Base-by-base conservation (phyloP, 2,797 vertebrate species). In the Thunnus albacares region DNA sequence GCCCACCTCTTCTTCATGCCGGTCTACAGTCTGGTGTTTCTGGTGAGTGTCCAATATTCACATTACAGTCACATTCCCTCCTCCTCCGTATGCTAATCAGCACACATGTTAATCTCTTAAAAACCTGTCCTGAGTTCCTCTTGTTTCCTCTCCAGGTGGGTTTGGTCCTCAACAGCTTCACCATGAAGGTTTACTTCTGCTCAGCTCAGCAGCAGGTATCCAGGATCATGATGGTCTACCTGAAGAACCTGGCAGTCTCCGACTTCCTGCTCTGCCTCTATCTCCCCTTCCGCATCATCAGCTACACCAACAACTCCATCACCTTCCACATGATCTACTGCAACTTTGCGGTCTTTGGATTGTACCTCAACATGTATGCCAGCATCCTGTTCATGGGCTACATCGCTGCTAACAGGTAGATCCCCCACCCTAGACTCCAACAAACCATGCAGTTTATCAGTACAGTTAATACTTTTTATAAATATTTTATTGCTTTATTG, bases 331-430 rank as follows among this genome's bases (percentile, higher is more conserved):
- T 22, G 5, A 7, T 85, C 65, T 94, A 95, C 91, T 95, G 95
- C 89, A 87, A 18, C 73, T 92, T 94, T 0, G 93, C 92, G 0
- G 86, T 24, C 10, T 7, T 2, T 2, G 2, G 92, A 0, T 43
- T 90, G 0, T 96, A 94, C 55, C 87, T 95, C 49, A 96, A 96
- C 90, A 94, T 94, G 93, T 96, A 95, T 6, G 87, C 94, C 80
- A 96, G 95, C 93, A 95, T 96, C 83, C 79, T 95, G 67, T 95
- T 96, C 90, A 95, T 96, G 95, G 93, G 93, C 0, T 93, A 90
- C 83, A 93, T 38, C 38, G 38, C 38, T 38, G 38, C 10, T 11
- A 38, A 38, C 38, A 38, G 38, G 38, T 38, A 38, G 38, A 7
- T 3, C 30, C 30, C 30, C 30, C 30, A 33, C 30, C 30, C 30